Base-by-base conservation (phyloP, 35 echinoderm and acorn worm species). In the Diadema setosum region DNA sequence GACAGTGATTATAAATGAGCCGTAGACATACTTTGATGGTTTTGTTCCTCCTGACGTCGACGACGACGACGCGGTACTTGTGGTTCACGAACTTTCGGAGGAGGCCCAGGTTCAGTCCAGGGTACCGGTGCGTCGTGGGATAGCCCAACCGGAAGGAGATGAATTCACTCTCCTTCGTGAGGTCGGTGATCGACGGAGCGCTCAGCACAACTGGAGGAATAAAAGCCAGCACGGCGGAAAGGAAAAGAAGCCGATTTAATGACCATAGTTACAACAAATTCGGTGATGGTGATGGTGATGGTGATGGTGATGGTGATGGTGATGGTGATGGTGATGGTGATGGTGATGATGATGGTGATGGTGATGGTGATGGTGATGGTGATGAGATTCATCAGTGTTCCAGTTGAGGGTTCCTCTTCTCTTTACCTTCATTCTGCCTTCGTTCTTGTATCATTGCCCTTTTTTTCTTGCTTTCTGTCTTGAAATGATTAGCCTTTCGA, bases 361-460 rank as follows among this genome's bases (percentile, higher is more conserved):
- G 20, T 78, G 73, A 78, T 78, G 73, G n/a, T 78, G 35, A 41
- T 78, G 73, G n/a, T 78, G 36, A 78, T 78, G 39, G n/a, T 78
- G 73, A 41, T 78, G 73, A 41, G n/a, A n/a, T n/a, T n/a, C n/a
- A n/a, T n/a, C n/a, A n/a, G n/a, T n/a, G n/a, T n/a, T n/a, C n/a
- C n/a, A n/a, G n/a, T n/a, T n/a, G n/a, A n/a, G n/a, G n/a, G n/a
- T n/a, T n/a, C n/a, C n/a, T n/a, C n/a, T n/a, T n/a, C n/a, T n/a
- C n/a, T n/a, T n/a, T n/a, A n/a, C n/a, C n/a, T n/a, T n/a, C n/a
- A n/a, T n/a, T n/a, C n/a, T n/a, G n/a, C n/a, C n/a, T n/a, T n/a
- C n/a, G n/a, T n/a, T n/a, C n/a, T n/a, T n/a, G n/a, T n/a, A n/a
- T n/a, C n/a, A n/a, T n/a, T n/a, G n/a, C n/a, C n/a, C n/a, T n/a